Evolutionary conservation across 2,888 invertebrate species (phyloP), one percentile per base, ranked within the genome.

Genomic region (Chrysolina haemoptera): DNA sequence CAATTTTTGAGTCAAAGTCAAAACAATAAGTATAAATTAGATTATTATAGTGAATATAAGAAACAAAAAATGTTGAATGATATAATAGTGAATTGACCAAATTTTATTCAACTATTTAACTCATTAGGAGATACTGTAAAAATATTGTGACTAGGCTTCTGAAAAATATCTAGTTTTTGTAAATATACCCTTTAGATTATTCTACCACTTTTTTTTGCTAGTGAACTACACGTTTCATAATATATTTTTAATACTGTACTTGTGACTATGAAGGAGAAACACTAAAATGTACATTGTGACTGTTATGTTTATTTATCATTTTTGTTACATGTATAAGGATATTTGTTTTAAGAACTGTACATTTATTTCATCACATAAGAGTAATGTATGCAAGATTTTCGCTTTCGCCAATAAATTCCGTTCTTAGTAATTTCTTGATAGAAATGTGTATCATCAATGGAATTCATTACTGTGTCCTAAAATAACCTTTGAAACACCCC

Each of bases 1-100:
- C 95, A 77, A 91, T 95, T 86, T 95, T 95, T 85, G 95, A 95
- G 88, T 93, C 93, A 85, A 93, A 93, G 86, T 92, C 92, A 75
- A 88, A 87, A 84, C 86, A 87, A 82, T 86, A 84, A 79, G 48
- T 76, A 68, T 69, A 67, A 71, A 76, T 69, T 74, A 41, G 48
- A 72, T 63, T 59, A 72, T 68, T 18, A 59, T 71, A 71, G 18
- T 67, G 62, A 72, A 70, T 46, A 72, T 68, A 74, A 68, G 70
- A 67, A 74, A 55, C 55, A 73, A 70, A 63, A 62, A 55, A 50
- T 72, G 66, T 72, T 75, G 69, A 69, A 55, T 69, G 62, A 75
- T 65, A 63, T 68, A 59, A 75, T 75, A 76, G 73, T 64, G 70
- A 76, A 76, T 74, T 77, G 78, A 79, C 78, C 78, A 79, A 79